phyloP scores from a whole-genome alignment of 2,797 vertebrate genomes.

The Pseudochaenichthys georgianus region DNA sequence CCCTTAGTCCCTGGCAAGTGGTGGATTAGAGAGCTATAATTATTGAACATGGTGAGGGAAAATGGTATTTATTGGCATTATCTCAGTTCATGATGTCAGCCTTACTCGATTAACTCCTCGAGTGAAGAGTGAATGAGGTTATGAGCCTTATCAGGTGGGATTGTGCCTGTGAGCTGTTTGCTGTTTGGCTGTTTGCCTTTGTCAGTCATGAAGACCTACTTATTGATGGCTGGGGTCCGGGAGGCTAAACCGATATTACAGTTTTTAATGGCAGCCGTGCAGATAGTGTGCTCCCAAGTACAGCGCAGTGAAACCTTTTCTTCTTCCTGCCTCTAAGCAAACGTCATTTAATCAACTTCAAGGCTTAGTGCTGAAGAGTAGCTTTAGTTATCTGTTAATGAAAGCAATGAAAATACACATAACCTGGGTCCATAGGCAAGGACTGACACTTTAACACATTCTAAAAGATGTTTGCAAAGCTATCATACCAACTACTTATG shows the following conservation, averaged over 20 bases:
- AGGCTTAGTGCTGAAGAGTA: constrained; percentile 54
- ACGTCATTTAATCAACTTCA: constrained; percentile 74
- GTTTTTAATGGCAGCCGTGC: constrained; percentile 75
- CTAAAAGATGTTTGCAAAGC: constrained; percentile 49
- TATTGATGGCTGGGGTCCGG: constrained; percentile 72
- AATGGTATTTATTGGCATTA: constrained; percentile 82
- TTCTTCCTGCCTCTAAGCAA: constrained; percentile 67
- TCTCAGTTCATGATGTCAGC: constrained; percentile 80
- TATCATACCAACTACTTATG: constrained; percentile 36
- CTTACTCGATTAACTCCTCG: constrained; percentile 80
- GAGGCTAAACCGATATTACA: constrained; percentile 80
- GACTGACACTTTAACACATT: constrained; percentile 20
- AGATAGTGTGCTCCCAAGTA: constrained; percentile 63
- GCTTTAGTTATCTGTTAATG: constrained; percentile 67
- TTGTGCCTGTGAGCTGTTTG: constrained; percentile 77
- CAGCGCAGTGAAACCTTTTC: constrained; percentile 54
- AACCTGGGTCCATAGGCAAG: constrained; percentile 25
- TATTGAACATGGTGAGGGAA: constrained; percentile 70
- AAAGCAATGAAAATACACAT: constrained; percentile 43
- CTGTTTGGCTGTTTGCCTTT: constrained; percentile 79
- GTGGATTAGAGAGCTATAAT: constrained; percentile 76
- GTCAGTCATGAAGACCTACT: constrained; percentile 76
- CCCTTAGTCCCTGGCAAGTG: constrained; percentile 59
- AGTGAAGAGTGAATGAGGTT: constrained; percentile 78
- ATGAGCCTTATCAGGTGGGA: constrained; percentile 80